Evolutionary conservation across 1,140 invertebrate species (phyloP).

Genomic region (Diorhabda carinulata): DNA sequence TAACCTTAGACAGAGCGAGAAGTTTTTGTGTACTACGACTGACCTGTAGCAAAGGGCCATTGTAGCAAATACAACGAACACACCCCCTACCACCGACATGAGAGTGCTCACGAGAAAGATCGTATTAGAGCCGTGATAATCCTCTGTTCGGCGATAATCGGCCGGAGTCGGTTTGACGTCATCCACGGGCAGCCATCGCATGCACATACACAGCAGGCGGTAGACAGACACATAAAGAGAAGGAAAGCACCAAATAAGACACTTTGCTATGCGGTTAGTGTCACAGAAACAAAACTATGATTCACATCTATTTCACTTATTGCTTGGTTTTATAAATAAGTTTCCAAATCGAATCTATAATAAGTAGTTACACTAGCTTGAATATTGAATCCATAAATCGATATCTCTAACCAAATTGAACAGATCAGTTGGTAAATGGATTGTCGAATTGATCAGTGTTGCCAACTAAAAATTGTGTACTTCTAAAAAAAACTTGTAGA

Average conservation of each 20-base stretch:
- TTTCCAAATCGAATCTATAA: no score
- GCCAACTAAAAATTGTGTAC: no score
- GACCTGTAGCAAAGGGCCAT: slow-evolving; percentile 99
- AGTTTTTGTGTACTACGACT: slow-evolving; percentile 97
- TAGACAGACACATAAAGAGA: slow-evolving; percentile 41
- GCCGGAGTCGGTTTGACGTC: slow-evolving; percentile 27
- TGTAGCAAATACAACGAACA: slow-evolving; percentile 96
- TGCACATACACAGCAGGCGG: slow-evolving; percentile 31
- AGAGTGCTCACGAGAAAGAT: slow-evolving; percentile 95
- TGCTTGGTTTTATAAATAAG: no score
- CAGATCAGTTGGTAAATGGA: no score
- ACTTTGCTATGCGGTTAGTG: slow-evolving; percentile 8
- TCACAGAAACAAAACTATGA: no score
- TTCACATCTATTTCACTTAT: no score
- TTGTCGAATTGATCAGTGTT: no score
- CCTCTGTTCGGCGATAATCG: slow-evolving; percentile 59
- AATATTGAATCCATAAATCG: no score
- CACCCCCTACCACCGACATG: slow-evolving; percentile 96
- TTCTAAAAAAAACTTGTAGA: no score
- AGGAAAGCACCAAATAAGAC: slow-evolving; percentile 48
- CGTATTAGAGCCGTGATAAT: slow-evolving; percentile 91
- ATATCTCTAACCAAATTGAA: no score
- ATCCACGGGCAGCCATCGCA: slow-evolving; percentile 32
- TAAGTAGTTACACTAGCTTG: no score
- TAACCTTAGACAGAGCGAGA: slow-evolving; percentile 95